Base-by-base conservation (phyloP, 2,797 vertebrate species). In the Denticeps clupeoides region DNA sequence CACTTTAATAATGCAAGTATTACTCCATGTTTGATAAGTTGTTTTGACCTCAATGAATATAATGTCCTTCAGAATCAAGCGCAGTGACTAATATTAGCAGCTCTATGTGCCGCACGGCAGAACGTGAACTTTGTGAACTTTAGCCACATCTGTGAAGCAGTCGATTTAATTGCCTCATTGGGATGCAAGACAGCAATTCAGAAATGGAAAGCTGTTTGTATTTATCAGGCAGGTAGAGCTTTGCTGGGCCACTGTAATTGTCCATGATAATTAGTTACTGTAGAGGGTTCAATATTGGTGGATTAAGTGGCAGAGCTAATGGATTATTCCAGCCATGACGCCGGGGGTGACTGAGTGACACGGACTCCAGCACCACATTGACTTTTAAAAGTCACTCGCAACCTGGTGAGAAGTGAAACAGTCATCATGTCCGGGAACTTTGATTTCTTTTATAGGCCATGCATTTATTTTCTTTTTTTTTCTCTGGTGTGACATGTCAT, bases 121-220 rank as follows among this genome's bases (percentile, higher is more conserved):
- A 73, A 74, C 64, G 70, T 68, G 73, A 59, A 62, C 63, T 62
- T 38, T 48, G 62, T 67, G 62, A 69, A 68, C 62, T 65, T 23
- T 15, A 44, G 40, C 28, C 21, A 48, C 48, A 65, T 59, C 63
- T 7, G 41, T 66, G 63, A 70, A 71, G 73, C 42, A 42, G 49
- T 58, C 49, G 47, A 51, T 32, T 70, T 81, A 78, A 82, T 79
- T 77, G 69, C 64, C 63, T 76, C 49, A 74, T 82, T 76, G 72
- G 79, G 73, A 84, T 80, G 78, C 78, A 72, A 49, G 62, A 55
- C 38, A 28, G 69, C 59, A 29, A 64, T 62, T 64, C 65, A 72
- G 74, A 69, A 65, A 74, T 59, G 66, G 62, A 62, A 60, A 63
- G 67, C 55, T 62, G 21, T 73, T 72, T 64, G 69, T 73, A 72